Evolutionary conservation across 2,113 vertebrate genomes (phyloP).

Genomic region (Ageneiosus marmoratus): DNA sequence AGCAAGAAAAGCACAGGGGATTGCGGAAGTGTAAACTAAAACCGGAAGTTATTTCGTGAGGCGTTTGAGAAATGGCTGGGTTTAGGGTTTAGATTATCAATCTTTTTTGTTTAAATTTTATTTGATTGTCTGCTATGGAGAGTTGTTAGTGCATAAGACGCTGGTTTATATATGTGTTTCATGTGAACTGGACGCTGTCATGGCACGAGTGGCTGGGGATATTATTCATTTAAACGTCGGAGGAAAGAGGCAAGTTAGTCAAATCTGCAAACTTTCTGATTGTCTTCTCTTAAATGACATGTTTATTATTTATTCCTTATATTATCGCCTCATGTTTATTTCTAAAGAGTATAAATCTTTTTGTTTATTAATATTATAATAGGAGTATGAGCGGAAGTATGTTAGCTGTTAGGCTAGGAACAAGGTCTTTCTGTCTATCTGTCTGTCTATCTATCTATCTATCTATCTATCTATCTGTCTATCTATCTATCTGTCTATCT

Average conservation of each 20-base stretch:
- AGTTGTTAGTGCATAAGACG: too few relatives aligned
- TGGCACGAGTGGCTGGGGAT: slow-evolving; percentile 71
- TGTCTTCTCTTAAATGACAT: not conserved
- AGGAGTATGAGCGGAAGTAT: too few relatives aligned
- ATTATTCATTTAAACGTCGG: slow-evolving; percentile 82
- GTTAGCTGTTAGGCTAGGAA: not conserved
- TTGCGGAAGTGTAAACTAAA: slow-evolving; percentile 26
- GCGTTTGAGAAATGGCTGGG: not conserved
- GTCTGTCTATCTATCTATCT: not conserved
- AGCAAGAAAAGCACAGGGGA: not conserved
- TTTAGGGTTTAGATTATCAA: not conserved
- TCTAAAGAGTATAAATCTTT: not conserved
- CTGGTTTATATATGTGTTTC: not conserved
- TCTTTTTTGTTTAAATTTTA: not conserved
- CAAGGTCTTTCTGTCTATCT: too few relatives aligned
- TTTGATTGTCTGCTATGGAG: not conserved
- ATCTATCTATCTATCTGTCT: not conserved
- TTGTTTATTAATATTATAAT: not conserved
- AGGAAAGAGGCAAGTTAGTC: slow-evolving; percentile 71
- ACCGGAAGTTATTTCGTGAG: slow-evolving; percentile 24
- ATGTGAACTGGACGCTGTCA: not conserved
- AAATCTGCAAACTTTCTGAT: not conserved
- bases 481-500: not conserved
- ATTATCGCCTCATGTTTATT: too few relatives aligned
- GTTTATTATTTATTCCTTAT: not conserved